Evolutionary conservation across 2,888 invertebrate species (phyloP), one percentile per base, ranked within the genome.

Genomic region (Fragum sueziense): DNA sequence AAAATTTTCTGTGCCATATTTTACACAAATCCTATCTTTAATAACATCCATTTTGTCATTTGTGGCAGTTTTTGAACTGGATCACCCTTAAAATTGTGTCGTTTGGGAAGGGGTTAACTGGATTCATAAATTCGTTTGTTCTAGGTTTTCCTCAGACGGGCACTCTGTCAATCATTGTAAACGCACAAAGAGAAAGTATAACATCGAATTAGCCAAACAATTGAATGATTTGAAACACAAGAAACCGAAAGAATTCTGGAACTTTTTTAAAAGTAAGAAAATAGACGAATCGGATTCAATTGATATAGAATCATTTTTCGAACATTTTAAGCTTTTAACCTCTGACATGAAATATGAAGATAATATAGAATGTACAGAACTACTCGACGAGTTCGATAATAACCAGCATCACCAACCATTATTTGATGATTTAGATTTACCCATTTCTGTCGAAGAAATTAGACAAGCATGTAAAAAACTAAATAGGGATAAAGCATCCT

Each of bases 371-470:
- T 52, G 52, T n/a, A 7, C n/a, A 22, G 52, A 52, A 14, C 20
- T 52, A 14, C 6, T 52, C 11, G 6, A 52, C 20, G 22, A 52
- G 7, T 52, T n/a, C 20, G 22, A 52, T 11, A 52, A 52, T 52
- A 52, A 6, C 4, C 11, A 6, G 47, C n/a, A 37, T 20, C 3
- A 14, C 22, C 20, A 27, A 17, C 51, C 47, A 6, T 47, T 51
- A 17, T 72, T 57, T 62, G 47, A 62, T 3, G 62, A 72, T 22
- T 22, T 62, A 2, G 72, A 72, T 29, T 11, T 7, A 25, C 52
- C 52, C 6, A 52, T 52, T n/a, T 52, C 52, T 7, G 4, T 68
- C 4, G 59, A 25, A 0, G 74, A 74, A 57, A 61, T 74, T 11
- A 54, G 31, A 47, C n/a, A n/a, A n/a, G n/a, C n/a, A n/a, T n/a